These are phyloP conservation scores for Nesoenas mayeri DNA, from an alignment of 2,113 vertebrate species.

Conservation along the genomic window DNA sequence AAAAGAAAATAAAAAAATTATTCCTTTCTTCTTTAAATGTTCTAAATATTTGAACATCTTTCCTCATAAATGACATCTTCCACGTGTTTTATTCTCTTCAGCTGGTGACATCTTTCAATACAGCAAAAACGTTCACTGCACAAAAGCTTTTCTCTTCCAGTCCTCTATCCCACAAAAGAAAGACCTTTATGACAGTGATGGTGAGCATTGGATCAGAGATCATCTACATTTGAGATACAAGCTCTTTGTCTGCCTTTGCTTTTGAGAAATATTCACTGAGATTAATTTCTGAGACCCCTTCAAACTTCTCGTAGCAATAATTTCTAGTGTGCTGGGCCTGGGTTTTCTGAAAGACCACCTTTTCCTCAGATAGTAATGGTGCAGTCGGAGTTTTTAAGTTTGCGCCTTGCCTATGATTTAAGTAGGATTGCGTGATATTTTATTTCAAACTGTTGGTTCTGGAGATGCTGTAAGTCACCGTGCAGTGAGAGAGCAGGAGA, in stretches of 20 bases:
- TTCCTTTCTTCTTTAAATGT: not conserved
- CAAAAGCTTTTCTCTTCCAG: not conserved
- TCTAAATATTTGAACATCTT: not conserved
- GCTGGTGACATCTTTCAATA: not conserved
- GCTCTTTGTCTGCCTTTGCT: not conserved
- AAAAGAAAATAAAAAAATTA: not conserved
- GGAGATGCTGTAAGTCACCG: not conserved
- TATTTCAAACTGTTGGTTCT: not conserved
- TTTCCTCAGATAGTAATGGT: not conserved
- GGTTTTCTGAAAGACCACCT: not conserved
- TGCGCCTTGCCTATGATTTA: not conserved
- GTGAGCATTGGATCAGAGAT: not conserved
- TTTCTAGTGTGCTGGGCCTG: not conserved
- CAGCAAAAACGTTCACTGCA: not conserved
- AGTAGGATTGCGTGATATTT: not conserved
- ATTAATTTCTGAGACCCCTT: not conserved
- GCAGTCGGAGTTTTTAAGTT: not conserved
- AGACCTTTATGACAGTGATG: not conserved
- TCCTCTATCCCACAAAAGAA: not conserved
- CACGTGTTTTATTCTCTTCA: not conserved
- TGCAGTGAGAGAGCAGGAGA: not conserved
- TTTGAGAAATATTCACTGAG: not conserved
- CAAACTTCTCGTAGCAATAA: not conserved
- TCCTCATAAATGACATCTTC: not conserved
- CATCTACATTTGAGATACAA: not conserved